Percentiles rank a stretch among this genome's conserved stretches.
Conservation (phyloP, 2,888 invertebrate genomes). For the Congeria kusceri region DNA sequence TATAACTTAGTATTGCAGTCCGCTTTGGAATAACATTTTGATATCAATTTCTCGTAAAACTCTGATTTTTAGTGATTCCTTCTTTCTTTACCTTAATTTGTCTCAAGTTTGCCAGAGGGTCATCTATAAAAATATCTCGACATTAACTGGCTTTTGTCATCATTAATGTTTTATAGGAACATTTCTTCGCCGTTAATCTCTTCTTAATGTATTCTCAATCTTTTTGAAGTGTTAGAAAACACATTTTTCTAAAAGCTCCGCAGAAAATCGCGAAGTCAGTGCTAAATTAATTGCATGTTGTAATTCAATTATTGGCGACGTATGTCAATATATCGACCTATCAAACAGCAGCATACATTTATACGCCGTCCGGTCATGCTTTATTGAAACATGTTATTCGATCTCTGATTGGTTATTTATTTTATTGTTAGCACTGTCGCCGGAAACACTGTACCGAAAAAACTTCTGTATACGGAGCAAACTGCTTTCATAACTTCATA, state of each 20-base stretch:
- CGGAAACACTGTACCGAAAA: background rate
- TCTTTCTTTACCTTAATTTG: too few species aligned
- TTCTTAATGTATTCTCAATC: slow-evolving; percentile 1
- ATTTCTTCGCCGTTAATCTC: background rate
- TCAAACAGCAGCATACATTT: slow-evolving; percentile 16
- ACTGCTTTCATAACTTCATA: slow-evolving; percentile 32
- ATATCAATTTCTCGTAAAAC: too few species aligned
- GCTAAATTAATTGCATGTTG: slow-evolving; percentile 23
- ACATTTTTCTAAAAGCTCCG: slow-evolving; percentile 28
- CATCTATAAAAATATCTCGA: slow-evolving; percentile 3
- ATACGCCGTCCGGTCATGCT: background rate
- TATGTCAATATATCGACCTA: slow-evolving; percentile 41
- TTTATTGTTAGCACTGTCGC: slow-evolving; percentile 6
- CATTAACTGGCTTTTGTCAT: too few species aligned
- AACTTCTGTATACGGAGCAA: slow-evolving; percentile 23
- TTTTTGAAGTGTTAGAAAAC: slow-evolving; percentile 6
- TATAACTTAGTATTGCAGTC: too few species aligned
- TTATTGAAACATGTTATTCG: slow-evolving; percentile 35
- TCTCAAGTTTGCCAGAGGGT: background rate
- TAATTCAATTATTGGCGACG: slow-evolving; percentile 32
- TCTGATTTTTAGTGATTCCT: too few species aligned
- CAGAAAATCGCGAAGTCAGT: too few species aligned
- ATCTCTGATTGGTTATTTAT: slow-evolving; percentile 40
- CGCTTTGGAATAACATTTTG: too few species aligned
- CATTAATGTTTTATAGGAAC: too few species aligned